Evolutionary conservation across 2,888 invertebrate genomes (phyloP).

Genomic region (Ferrisia virgata): DNA sequence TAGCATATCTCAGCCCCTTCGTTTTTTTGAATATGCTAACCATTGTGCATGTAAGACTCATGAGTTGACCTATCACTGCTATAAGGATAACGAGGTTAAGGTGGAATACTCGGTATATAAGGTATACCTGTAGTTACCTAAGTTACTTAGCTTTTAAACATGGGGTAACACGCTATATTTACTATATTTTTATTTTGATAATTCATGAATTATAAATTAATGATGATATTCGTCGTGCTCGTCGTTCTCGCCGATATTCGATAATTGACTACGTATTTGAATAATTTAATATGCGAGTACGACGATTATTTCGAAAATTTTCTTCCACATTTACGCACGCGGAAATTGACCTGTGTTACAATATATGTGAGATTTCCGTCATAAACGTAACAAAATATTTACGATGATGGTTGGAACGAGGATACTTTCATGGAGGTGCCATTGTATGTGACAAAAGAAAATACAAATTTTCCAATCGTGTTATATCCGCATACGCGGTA

Average conservation of each 20-base stretch:
- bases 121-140: not conserved
- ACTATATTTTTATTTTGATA: no score
- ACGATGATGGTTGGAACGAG: no score
- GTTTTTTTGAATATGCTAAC: no score
- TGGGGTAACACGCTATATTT: not conserved
- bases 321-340: not conserved
- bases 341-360: no score
- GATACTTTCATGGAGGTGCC: not conserved
- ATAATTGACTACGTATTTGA: not conserved
- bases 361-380: no score
- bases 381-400: no score
- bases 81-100: no score
- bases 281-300: not conserved
- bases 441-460: not conserved
- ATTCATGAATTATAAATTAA: slow-evolving; percentile 5
- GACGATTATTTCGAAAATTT: not conserved
- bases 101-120: no score
- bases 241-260: not conserved
- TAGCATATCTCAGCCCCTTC: no score
- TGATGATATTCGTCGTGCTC: not conserved
- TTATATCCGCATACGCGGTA: not conserved
- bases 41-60: no score
- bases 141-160: not conserved
- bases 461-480: not conserved
- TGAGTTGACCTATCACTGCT: no score